Percentiles rank a stretch among this genome's conserved stretches.
Conservation (phyloP, 1,140 invertebrate genomes). For the Drosophila obscura region DNA sequence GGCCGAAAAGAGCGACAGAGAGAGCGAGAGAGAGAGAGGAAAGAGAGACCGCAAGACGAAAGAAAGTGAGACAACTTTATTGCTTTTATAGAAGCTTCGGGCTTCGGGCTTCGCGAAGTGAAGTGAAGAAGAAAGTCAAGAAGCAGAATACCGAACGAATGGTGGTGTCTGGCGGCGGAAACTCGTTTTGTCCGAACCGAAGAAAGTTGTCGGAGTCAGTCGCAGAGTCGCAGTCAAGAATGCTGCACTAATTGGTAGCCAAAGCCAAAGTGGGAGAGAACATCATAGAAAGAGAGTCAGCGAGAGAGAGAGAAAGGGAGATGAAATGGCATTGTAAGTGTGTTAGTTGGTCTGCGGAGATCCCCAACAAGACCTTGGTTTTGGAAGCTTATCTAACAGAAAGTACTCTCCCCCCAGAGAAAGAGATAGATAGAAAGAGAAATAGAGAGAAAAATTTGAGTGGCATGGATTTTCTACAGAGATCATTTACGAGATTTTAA, state of each 20-base stretch:
- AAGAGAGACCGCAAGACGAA: slow-evolving; percentile 24
- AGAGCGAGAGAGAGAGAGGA: slow-evolving; percentile 14
- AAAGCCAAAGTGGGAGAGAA: too few species aligned
- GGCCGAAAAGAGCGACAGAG: slow-evolving; percentile 17
- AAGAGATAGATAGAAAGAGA: too few species aligned
- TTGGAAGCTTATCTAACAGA: not conserved
- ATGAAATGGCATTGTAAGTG: slow-evolving; percentile 9
- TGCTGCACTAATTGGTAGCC: slow-evolving; percentile 29
- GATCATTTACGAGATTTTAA: too few species aligned
- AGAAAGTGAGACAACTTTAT: slow-evolving; percentile 51
- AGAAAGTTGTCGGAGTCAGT: slow-evolving; percentile 40
- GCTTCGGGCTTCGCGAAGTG: too few species aligned
- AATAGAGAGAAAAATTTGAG: too few species aligned
- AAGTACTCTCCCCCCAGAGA: too few species aligned
- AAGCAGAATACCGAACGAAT: slow-evolving; percentile 46
- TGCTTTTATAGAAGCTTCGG: slow-evolving; percentile 44
- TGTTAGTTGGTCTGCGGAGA: slow-evolving; percentile 24
- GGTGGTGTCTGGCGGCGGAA: slow-evolving; percentile 23
- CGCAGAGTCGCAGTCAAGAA: slow-evolving; percentile 21
- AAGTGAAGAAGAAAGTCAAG: slow-evolving; percentile 55
- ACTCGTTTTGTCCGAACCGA: slow-evolving; percentile 37
- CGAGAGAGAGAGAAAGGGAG: not conserved
- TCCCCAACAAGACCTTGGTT: slow-evolving; percentile 2
- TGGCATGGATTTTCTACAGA: too few species aligned
- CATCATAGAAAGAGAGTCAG: not conserved